Base-by-base conservation (phyloP, 2,113 vertebrate genomes). In the Scomber colias region DNA sequence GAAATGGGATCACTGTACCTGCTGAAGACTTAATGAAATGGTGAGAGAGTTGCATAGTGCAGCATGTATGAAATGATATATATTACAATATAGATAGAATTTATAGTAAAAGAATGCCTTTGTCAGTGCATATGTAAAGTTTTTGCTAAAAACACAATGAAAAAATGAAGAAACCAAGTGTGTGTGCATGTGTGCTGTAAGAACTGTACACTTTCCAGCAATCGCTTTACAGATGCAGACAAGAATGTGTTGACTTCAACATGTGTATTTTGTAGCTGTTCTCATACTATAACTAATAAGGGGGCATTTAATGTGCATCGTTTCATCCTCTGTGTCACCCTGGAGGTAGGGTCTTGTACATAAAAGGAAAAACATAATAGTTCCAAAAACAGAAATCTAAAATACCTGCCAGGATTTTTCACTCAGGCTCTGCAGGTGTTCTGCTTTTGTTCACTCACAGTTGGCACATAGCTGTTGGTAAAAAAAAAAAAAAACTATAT, bases 391-490 rank as follows among this genome's bases (percentile, higher is more conserved):
- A 9, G 46, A 54, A 61, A 53, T 46, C 11, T 19, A 62, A 48
- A 67, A 65, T 45, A 11, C n/a, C n/a, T 45, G 15, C 6, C n/a
- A 44, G n/a, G 0, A 31, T 45, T 17, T 53, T 71, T 49, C 35
- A 45, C 50, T 59, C 13, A 4, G 27, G 21, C 31, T 5, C 61
- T 75, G 53, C 75, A 82, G 68, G 75, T 60, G 31, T 19, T 0
- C 27, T 51, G 16, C 40, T 62, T 83, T 60, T 75, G 76, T 83
- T 57, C 12, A 11, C 35, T 68, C 75, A 57, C 40, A 50, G 14
- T 68, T 76, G 60, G 15, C 48, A 60, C 21, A 71, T 48, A 44
- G 35, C 45, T 60, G 17, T 9, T 35, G 11, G 74, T 50, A 70
- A 45, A 79, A 63, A 79, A 66, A 31, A 51, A 51, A 21, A 21